A percentile compares a stretch with the other conserved stretches of the same genome.
Evolutionary conservation across 1,140 invertebrate species (phyloP).

Genomic region (Hypothenemus hampei): DNA sequence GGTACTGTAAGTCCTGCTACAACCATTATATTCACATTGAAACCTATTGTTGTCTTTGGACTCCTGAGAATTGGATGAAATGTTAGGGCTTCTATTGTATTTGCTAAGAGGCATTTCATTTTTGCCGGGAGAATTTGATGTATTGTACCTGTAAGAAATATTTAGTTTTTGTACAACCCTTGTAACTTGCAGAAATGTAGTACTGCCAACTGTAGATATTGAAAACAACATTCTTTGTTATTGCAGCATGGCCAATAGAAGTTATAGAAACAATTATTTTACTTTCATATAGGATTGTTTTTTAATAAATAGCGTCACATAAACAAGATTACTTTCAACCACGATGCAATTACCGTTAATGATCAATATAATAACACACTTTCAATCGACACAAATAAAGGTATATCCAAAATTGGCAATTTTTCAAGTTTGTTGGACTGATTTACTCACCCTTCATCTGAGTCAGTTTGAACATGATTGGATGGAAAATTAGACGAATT

Average conservation of each 20-base stretch:
- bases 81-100: background rate
- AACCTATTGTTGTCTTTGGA: constrained; percentile 67
- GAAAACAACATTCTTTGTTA: too few relatives aligned
- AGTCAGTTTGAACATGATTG: constrained; percentile 28
- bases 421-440: constrained; percentile 9
- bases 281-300: too few relatives aligned
- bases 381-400: too few relatives aligned
- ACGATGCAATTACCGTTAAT: too few relatives aligned
- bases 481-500: constrained; percentile 6
- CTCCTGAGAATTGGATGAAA: constrained; percentile 50
- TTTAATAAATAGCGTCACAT: too few relatives aligned
- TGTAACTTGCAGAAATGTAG: too few relatives aligned
- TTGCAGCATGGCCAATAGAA: too few relatives aligned
- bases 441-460: constrained; percentile 30
- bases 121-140: constrained; percentile 10
- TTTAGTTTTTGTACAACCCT: too few relatives aligned
- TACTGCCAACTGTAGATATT: too few relatives aligned
- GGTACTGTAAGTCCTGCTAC: constrained; percentile 86
- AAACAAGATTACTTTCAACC: too few relatives aligned
- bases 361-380: too few relatives aligned
- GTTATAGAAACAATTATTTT: too few relatives aligned
- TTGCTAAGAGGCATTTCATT: background rate
- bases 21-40: constrained; percentile 85
- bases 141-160: constrained; percentile 15
- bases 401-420: constrained; percentile 24